Conservation (phyloP, 2,113 vertebrate genomes). For the Ailurus styani region DNA sequence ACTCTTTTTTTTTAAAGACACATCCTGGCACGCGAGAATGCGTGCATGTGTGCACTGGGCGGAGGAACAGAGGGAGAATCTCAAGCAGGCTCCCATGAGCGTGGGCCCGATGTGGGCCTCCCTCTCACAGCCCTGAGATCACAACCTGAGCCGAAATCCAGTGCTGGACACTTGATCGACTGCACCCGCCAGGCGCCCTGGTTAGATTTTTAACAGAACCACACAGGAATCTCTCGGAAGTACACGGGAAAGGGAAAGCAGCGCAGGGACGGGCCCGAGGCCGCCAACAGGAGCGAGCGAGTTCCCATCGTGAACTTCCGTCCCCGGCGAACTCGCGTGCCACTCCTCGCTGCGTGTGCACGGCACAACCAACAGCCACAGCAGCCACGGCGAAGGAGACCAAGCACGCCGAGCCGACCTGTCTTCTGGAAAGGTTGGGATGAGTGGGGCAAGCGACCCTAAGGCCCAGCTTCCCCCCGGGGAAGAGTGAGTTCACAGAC, state of each 20-base stretch:
- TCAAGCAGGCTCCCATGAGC: background rate
- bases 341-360: background rate
- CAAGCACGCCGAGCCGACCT: background rate
- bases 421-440: background rate
- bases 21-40: fast-evolving
- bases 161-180: background rate
- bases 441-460: fast-evolving
- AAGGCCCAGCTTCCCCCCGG: fast-evolving
- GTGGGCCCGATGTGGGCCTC: too few species aligned
- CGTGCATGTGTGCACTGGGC: fast-evolving
- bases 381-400: fast-evolving
- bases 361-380: background rate
- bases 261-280: background rate
- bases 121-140: background rate
- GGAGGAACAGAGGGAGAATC: too few species aligned
- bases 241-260: fast-evolving
- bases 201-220: background rate
- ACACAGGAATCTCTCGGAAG: fast-evolving
- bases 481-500: too few species aligned
- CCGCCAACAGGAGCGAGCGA: background rate
- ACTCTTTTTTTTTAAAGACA: background rate
- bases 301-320: background rate
- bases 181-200: background rate
- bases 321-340: background rate
- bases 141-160: background rate